Conservation (phyloP, 2,797 vertebrate species). For the Pangasius krempfi region DNA sequence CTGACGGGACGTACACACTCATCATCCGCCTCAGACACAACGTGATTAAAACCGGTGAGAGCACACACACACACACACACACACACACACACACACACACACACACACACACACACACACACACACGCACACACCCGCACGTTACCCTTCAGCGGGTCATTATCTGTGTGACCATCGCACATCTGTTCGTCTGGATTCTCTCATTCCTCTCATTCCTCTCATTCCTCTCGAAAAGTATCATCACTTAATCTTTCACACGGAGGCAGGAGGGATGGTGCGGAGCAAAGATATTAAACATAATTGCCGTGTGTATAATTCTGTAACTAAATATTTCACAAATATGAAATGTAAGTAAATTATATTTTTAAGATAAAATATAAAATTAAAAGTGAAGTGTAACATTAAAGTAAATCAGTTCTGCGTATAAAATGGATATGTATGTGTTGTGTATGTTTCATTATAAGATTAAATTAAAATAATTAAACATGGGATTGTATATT, state of each 20-base stretch:
- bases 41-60: slow-evolving; percentile 93
- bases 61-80: neutral
- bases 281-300: no score
- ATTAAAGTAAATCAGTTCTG: neutral
- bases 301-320: no score
- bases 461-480: neutral
- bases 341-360: no score
- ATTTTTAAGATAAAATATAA: no score
- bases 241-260: no score
- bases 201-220: no score
- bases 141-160: neutral
- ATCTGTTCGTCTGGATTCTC: neutral
- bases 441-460: neutral
- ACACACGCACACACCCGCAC: neutral
- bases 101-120: no score
- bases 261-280: no score
- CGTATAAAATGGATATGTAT: neutral
- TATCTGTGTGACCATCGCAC: neutral
- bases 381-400: neutral
- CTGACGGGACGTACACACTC: slow-evolving; percentile 95
- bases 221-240: no score
- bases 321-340: no score
- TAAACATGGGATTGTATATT: neutral
- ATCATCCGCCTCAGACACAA: slow-evolving; percentile 97
- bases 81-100: no score